These are phyloP conservation scores for Chelonus insularis DNA, from an alignment of 1,140 invertebrate species.

Conservation along the genomic window DNA sequence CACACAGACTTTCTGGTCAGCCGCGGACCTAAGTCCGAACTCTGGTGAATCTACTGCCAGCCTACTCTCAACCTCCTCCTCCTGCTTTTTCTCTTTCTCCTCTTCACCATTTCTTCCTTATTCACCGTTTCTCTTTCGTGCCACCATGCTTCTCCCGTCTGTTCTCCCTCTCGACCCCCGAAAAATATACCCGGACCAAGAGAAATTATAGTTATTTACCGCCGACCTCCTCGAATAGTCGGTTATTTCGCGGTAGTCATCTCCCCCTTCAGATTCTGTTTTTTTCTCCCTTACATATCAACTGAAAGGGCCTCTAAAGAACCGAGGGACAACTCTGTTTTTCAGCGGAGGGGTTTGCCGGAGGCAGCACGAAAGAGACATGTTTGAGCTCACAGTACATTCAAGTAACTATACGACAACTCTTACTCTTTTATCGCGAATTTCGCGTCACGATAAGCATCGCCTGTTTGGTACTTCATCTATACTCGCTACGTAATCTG, in stretches of 20 bases:
- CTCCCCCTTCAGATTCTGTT: slow-evolving; percentile 16
- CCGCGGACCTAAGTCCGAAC: slow-evolving; percentile 39
- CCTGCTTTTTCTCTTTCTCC: slow-evolving; percentile 16
- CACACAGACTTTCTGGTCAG: slow-evolving; percentile 38
- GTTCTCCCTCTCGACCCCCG: slow-evolving; percentile 45
- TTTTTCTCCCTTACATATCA: slow-evolving; percentile 6
- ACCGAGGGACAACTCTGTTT: neutral
- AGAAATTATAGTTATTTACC: slow-evolving; percentile 61
- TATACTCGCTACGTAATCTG: slow-evolving; percentile 25
- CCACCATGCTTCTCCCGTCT: slow-evolving; percentile 25
- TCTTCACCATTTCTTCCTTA: slow-evolving; percentile 16
- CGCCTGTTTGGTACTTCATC: slow-evolving; percentile 1
- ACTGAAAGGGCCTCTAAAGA: neutral
- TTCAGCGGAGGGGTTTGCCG: too few species aligned
- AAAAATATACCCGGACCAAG: slow-evolving; percentile 39
- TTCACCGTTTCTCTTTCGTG: slow-evolving; percentile 15
- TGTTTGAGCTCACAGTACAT: too few species aligned
- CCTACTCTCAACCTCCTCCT: slow-evolving; percentile 27
- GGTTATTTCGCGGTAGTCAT: slow-evolving; percentile 56
- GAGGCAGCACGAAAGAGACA: too few species aligned
- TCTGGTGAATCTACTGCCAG: slow-evolving; percentile 9
- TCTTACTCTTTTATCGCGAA: too few species aligned
- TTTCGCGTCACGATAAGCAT: neutral
- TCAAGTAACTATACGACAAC: too few species aligned
- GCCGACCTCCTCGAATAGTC: slow-evolving; percentile 49